phyloP scores from a whole-genome alignment of 2,888 invertebrate species.

The Acrocyrtus sp. region DNA sequence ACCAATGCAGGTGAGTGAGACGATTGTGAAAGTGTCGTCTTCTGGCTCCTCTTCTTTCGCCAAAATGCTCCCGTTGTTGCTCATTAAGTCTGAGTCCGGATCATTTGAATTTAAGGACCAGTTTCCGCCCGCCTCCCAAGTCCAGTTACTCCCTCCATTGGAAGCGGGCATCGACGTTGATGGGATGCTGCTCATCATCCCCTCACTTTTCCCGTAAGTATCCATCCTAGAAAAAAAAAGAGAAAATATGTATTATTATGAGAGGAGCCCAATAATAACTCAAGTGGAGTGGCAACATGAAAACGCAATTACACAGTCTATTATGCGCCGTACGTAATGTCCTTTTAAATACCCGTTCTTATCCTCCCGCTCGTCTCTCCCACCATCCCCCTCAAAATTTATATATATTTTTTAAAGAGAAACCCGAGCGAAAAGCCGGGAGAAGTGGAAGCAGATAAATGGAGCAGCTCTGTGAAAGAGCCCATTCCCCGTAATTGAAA shows the following conservation, averaged over 20 bases:
- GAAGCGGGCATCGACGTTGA: slow-evolving; percentile 1
- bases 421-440: too few relatives aligned
- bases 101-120: slow-evolving; percentile 44
- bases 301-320: too few relatives aligned
- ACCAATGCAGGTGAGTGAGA: slow-evolving; percentile 59
- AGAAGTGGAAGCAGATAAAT: too few relatives aligned
- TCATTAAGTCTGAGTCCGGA: slow-evolving; percentile 20
- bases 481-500: too few relatives aligned
- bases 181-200: slow-evolving; percentile 9
- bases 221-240: slow-evolving; percentile 27
- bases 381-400: too few relatives aligned
- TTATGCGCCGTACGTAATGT: too few relatives aligned
- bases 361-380: too few relatives aligned
- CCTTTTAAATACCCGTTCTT: too few relatives aligned
- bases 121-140: slow-evolving; percentile 41
- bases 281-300: too few relatives aligned
- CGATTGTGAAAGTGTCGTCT: slow-evolving; percentile 55
- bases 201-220: slow-evolving; percentile 24
- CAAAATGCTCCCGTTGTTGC: slow-evolving; percentile 20
- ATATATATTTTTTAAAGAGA: too few relatives aligned
- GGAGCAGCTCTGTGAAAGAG: too few relatives aligned
- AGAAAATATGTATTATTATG: too few relatives aligned
- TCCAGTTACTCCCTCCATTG: slow-evolving; percentile 35
- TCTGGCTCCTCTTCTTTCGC: slow-evolving; percentile 24
- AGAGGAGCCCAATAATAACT: not conserved